Percentiles rank a stretch among this genome's conserved stretches.
These are phyloP conservation scores for Drosophila histrio DNA, from an alignment of 2,888 invertebrate species.

Conservation along the genomic window DNA sequence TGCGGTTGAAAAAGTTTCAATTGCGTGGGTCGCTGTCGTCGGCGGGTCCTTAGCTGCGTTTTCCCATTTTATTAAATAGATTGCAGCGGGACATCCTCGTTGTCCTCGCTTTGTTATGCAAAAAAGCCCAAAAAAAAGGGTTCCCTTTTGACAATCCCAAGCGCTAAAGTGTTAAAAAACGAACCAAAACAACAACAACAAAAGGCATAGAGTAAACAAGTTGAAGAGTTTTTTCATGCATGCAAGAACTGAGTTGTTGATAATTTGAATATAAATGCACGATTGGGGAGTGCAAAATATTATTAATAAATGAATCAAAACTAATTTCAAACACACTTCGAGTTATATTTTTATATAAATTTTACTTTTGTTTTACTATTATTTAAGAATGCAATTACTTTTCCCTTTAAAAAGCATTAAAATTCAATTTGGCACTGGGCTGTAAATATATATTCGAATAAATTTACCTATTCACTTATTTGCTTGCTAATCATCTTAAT, in stretches of 20 bases:
- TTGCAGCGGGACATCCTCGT: conserved; percentile 60
- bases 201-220: conserved; percentile 49
- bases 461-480: too few relatives aligned
- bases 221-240: conserved; percentile 38
- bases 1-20: conserved; percentile 78
- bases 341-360: not conserved
- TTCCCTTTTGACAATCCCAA: conserved; percentile 19
- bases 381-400: too few relatives aligned
- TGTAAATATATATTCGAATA: too few relatives aligned
- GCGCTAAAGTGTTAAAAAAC: conserved; percentile 32
- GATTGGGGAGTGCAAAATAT: conserved; percentile 9
- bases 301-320: conserved; percentile 14
- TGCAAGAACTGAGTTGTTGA: conserved; percentile 26
- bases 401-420: too few relatives aligned
- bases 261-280: conserved; percentile 22
- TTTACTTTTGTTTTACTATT: too few relatives aligned
- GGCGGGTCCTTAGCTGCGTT: conserved; percentile 42
- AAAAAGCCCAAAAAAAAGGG: conserved; percentile 48
- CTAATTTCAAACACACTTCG: not conserved
- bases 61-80: conserved; percentile 72
- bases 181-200: conserved; percentile 13
- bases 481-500: not conserved
- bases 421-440: too few relatives aligned
- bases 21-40: conserved; percentile 65
- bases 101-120: conserved; percentile 64